Evolutionary conservation across 2,888 invertebrate species (phyloP), one percentile per base, ranked within the genome.

Genomic region (Oxyscelio sp.): DNA sequence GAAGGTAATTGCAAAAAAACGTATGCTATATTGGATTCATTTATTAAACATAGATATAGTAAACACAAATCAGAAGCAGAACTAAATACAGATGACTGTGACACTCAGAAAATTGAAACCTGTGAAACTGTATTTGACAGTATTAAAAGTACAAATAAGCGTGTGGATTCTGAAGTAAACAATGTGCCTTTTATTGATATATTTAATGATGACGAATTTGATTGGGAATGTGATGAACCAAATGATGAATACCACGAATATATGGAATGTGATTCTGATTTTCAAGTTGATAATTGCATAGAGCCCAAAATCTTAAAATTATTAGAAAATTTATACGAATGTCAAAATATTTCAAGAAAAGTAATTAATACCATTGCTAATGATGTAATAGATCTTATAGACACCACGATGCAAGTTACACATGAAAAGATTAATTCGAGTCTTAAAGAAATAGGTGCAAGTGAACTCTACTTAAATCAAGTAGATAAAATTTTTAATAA

Each of bases 301-400:
- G 13, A 31, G 4, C 24, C 8, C 5, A 21, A 54, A 21, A 56
- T 74, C 1, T 34, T 75, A 34, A 8, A 56, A 15, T 66, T 77
- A 11, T 15, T 66, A n/a, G 59, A 56, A 43, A 31, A 19, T 17
- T 52, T 75, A 21, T 75, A 75, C 43, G 5, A 66, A 34, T 52
- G 38, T 79, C 63, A 63, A 2, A 52, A 61, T 48, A 11, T 70
- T 3, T n/a, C 40, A 1, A 61, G 54, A 38, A 66, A 79, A 38
- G 56, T 24, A 63, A 34, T 71, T 17, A 31, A 79, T 31, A 8
- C 4, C 13, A 70, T 68, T 59, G 8, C 58, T 21, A 6, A 21
- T 1, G n/a, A 48, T 21, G 48, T n/a, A 9, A 56, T 52, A 9
- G 17, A 34, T 15, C 34, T 54, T 11, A 5, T 45, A n/a, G 13